Base-by-base conservation (phyloP, 2,888 invertebrate species). In the Nowickia ferox region DNA sequence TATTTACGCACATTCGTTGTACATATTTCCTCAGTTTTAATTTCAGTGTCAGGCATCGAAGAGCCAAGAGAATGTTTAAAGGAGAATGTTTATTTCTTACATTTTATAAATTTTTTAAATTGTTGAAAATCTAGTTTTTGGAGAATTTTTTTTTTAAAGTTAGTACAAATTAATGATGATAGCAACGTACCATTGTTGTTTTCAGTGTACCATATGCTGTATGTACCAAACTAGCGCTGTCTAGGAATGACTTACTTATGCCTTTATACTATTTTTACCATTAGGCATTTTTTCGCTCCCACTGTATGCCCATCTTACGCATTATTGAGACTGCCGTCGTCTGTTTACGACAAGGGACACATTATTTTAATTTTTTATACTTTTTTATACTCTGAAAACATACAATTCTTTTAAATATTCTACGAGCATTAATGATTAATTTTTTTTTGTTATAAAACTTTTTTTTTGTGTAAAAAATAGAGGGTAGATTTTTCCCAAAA, bases 291-390 rank as follows among this genome's bases (percentile, higher is more conserved):
- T 15, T 57, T 46, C 10, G 13, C 57, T 2, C 30, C 61, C 78
- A 72, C 71, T 71, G 71, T 79, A 30, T 30, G 51, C 11, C 19
- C 63, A 61, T 51, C 51, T 74, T 61, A 79, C 53, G 71, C 55
- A 72, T 30, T 69, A 15, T 44, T 74, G 13, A 69, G 51, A 30
- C 51, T 75, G 22, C 42, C 53, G 19, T 85, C 88, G 88, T 90
- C 91, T 92, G 91, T 87, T 88, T 88, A 88, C 91, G 90, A 92
- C 92, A 91, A 88, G 92, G 92, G 91, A 91, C 90, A 91, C 91
- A 91, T 92, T 91, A 90, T 91, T 91, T 89, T 89, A 89, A 90
- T 89, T 91, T 91, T 88, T 86, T 86, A 59, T 59, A 55, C 59
- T 82, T 44, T 53, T 9, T 59, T 59, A 6, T 46, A 51, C 61